phyloP scores from a whole-genome alignment of 2,113 vertebrate species.

The Oxygymnocypris stewartii region DNA sequence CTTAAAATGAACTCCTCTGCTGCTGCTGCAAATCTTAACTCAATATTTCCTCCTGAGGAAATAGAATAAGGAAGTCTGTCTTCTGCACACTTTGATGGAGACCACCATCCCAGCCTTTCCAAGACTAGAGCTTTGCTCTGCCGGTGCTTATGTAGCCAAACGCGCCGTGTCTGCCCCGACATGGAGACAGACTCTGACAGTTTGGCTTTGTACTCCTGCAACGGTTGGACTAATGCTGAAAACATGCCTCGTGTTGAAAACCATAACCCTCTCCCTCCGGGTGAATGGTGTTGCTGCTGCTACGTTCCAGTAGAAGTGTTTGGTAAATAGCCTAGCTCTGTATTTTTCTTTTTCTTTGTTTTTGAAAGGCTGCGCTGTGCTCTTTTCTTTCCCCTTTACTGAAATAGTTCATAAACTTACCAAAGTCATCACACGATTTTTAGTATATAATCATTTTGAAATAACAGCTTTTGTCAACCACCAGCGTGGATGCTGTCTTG shows the following conservation, averaged over 20 bases:
- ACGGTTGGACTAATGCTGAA: slow-evolving; percentile 71
- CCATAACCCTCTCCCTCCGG: slow-evolving; percentile 71
- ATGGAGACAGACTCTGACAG: slow-evolving; percentile 66
- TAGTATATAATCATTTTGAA: slow-evolving; percentile 88
- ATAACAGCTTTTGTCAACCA: slow-evolving; percentile 87
- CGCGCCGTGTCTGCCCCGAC: slow-evolving; percentile 65
- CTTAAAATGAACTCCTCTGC: slow-evolving; percentile 49
- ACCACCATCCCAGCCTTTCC: slow-evolving; percentile 70
- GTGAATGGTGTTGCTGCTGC: slow-evolving; percentile 63
- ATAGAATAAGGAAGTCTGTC: slow-evolving; percentile 74
- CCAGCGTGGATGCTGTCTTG: slow-evolving; percentile 89
- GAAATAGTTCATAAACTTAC: slow-evolving; percentile 77
- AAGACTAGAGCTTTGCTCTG: slow-evolving; percentile 59
- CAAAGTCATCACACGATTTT: slow-evolving; percentile 78
- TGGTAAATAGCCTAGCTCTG: slow-evolving; percentile 72
- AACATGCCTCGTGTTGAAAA: slow-evolving; percentile 75
- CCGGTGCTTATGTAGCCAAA: slow-evolving; percentile 38
- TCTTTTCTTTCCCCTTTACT: slow-evolving; percentile 68
- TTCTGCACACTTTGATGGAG: slow-evolving; percentile 63
- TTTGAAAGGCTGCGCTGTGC: slow-evolving; percentile 31
- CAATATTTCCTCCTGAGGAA: slow-evolving; percentile 68
- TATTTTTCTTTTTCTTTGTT: slow-evolving; percentile 31
- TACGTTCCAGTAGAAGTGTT: slow-evolving; percentile 66
- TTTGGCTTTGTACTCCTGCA: slow-evolving; percentile 67
- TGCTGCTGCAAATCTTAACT: slow-evolving; percentile 67